Conservation (phyloP, 2,113 vertebrate genomes). For the Caranx ignobilis region DNA sequence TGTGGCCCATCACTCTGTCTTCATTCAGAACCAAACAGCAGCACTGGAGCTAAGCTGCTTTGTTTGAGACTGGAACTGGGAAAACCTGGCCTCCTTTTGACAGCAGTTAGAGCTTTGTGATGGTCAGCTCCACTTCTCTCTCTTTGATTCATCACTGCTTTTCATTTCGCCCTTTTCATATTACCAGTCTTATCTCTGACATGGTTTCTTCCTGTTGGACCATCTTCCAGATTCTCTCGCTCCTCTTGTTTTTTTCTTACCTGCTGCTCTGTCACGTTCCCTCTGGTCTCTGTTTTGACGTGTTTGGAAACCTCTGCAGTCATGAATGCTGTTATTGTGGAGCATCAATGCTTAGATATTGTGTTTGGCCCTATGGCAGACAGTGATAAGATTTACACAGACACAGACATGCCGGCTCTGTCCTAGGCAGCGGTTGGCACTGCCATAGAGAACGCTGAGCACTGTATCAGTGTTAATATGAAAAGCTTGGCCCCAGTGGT, state of each 20-base stretch:
- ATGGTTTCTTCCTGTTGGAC: background rate
- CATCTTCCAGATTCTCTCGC: background rate
- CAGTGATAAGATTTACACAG: conserved; percentile 51
- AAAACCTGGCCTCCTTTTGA: conserved; percentile 14
- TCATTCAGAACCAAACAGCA: no score
- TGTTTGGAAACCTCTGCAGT: conserved; percentile 7
- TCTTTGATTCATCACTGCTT: background rate
- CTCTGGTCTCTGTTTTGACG: conserved; percentile 22
- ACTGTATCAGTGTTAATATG: conserved; percentile 48
- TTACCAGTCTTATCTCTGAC: background rate
- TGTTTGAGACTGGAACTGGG: conserved; percentile 2
- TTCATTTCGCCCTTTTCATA: background rate
- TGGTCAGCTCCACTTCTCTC: background rate
- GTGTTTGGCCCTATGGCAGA: conserved; percentile 41
- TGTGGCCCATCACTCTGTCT: conserved; percentile 3
- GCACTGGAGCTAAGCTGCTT: conserved; percentile 1
- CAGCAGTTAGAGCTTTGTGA: conserved; percentile 5
- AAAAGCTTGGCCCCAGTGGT: conserved; percentile 37
- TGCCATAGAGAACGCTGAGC: conserved; percentile 43
- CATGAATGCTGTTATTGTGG: conserved; percentile 44
- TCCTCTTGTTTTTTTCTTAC: background rate
- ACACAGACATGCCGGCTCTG: conserved; percentile 5
- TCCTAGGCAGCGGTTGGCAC: conserved; percentile 53
- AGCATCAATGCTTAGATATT: conserved; percentile 43
- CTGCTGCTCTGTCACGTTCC: conserved; percentile 13